Base-by-base conservation (phyloP, 2,888 invertebrate genomes). In the Drosophila subsilvestris region DNA sequence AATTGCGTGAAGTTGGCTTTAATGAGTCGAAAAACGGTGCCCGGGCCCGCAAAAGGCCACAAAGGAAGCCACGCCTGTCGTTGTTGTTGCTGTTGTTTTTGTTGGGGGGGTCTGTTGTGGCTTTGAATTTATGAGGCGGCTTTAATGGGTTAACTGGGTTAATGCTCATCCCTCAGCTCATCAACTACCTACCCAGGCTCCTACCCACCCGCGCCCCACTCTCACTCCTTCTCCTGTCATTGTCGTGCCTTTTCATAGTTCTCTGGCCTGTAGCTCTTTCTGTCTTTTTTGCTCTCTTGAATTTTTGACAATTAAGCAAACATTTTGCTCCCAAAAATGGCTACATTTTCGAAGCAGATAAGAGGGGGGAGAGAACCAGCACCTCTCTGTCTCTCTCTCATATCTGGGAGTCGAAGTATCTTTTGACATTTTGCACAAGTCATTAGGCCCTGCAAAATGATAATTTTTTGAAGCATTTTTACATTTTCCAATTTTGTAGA, bases 111-210 rank as follows among this genome's bases (percentile, higher is more conserved):
- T 55, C 67, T 71, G 63, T 76, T 75, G 72, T 68, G 78, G 74
- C 76, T 80, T 81, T 83, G 79, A 87, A 83, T 82, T 88, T 87
- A 87, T 87, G 86, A 79, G 82, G 77, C 78, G 78, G 84, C 85
- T 88, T 87, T 87, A 87, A 87, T 79, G 86, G 86, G 82, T 85
- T 83, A 88, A 87, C 85, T 88, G 85, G 86, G 88, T 88, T 88
- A 88, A 85, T 83, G 85, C 78, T 79, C 77, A 79, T 83, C 72
- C 84, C 66, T 78, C 71, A 77, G 61, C 65, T 63, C 77, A 71
- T 68, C 78, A 74, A 74, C 58, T 63, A 70, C 62, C 53, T 42
- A 45, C 67, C 43, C 62, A 32, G 57, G 45, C 59, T 47, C 42
- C 20, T 27, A 56, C 48, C 61, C 50, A 6, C 37, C 22, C 42